Base-by-base conservation (phyloP, 1,140 invertebrate genomes). In the Drosophila punjabiensis region DNA sequence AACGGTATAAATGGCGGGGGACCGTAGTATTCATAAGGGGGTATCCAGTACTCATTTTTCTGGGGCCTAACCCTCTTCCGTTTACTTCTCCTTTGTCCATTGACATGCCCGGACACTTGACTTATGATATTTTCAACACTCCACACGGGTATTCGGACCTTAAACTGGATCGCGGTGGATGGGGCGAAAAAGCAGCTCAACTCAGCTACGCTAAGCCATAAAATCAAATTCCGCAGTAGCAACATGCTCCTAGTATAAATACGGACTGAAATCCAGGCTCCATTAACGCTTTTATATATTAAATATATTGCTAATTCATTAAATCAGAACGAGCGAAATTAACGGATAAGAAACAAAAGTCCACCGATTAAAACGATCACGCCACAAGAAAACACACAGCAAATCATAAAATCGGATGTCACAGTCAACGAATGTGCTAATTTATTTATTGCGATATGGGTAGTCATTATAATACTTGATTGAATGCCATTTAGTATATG, bases 111-210 rank as follows among this genome's bases (percentile, higher is more conserved):
- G 28, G 16, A 11, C 10, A 18, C 9, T 16, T 30, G 28, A n/a
- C 28, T 10, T 52, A 52, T 20, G 1, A 55, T 20, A 14, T 56
- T 56, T 10, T 8, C 13, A 20, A 20, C 53, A 35, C 10, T 56
- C 32, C 53, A 56, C n/a, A 56, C 53, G 13, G 32, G 30, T 20
- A 56, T 20, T 14, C 53, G 53, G 8, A 56, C 53, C 53, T 33
- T 7, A 14, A 56, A 13, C 18, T 20, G 53, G 33, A 8, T 33
- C 2, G n/a, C 53, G 14, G n/a, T 35, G 13, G n/a, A 20, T 20
- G 4, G 14, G 32, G 13, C 1, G 7, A 8, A 33, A 35, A 56
- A 20, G n/a, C 32, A 20, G 14, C 32, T 20, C 11, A 5, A 9
- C 14, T 32, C 53, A 35, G 53, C 53, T 20, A 18, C 53, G 13